phyloP scores from a whole-genome alignment of 2,888 invertebrate species.

The Melieria omissa region DNA sequence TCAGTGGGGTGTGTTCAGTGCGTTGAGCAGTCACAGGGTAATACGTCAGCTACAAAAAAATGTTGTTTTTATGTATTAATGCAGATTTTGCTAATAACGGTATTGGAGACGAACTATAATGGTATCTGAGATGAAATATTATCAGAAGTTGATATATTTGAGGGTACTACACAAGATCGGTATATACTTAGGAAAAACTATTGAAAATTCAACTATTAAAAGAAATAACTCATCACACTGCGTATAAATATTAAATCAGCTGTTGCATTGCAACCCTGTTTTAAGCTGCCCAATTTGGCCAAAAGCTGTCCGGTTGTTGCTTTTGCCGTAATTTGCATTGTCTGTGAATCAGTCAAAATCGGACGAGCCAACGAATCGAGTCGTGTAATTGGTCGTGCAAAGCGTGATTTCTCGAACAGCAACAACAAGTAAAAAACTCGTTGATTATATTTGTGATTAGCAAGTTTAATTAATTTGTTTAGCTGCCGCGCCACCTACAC shows the following conservation, averaged over 20 bases:
- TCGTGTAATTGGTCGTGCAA: background rate
- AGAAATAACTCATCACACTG: too few relatives aligned
- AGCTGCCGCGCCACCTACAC: background rate
- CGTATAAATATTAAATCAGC: too few relatives aligned
- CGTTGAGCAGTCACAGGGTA: too few relatives aligned
- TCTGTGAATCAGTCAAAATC: slow-evolving; percentile 22
- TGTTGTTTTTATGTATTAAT: too few relatives aligned
- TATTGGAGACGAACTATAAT: too few relatives aligned
- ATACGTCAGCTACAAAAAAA: too few relatives aligned
- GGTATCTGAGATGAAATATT: background rate
- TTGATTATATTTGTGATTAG: slow-evolving; percentile 22
- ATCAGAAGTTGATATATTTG: slow-evolving; percentile 2
- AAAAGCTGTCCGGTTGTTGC: slow-evolving; percentile 10
- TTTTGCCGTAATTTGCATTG: background rate
- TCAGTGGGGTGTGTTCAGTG: slow-evolving; percentile 23
- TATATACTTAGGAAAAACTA: too few relatives aligned
- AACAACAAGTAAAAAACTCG: background rate
- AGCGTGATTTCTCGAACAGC: background rate
- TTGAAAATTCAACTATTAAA: too few relatives aligned
- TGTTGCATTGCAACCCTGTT: slow-evolving; percentile 3
- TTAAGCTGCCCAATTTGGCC: slow-evolving; percentile 11
- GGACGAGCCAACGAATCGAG: slow-evolving; percentile 1
- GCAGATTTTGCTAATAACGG: too few relatives aligned
- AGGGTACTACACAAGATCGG: background rate
- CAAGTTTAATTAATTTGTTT: slow-evolving; percentile 24